Evolutionary conservation across 2,888 invertebrate genomes (phyloP).

Genomic region (Heliconius erato): DNA sequence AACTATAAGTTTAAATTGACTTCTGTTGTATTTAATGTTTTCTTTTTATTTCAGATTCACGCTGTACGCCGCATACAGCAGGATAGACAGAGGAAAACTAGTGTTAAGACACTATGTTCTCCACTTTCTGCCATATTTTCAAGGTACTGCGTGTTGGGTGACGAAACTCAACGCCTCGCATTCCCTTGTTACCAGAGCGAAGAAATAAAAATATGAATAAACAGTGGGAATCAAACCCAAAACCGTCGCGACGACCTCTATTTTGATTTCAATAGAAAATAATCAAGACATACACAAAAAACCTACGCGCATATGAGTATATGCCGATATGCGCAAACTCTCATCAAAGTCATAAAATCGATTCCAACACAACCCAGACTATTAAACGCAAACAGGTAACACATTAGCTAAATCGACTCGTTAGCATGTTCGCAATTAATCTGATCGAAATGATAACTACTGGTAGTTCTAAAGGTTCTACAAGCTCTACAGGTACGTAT

Average conservation of each 20-base stretch:
- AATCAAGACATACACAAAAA: background rate
- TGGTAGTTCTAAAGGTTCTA: slow-evolving; percentile 13
- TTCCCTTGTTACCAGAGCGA: too few relatives aligned
- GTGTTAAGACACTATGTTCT: too few relatives aligned
- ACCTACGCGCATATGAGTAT: background rate
- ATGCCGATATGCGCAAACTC: slow-evolving; percentile 7
- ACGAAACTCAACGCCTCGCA: too few relatives aligned
- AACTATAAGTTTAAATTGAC: too few relatives aligned
- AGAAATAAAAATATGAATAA: too few relatives aligned
- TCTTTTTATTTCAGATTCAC: too few relatives aligned
- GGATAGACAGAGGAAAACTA: too few relatives aligned
- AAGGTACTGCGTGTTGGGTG: too few relatives aligned
- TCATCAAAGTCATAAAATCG: slow-evolving; percentile 30
- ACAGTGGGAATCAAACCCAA: too few relatives aligned
- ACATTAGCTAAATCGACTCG: slow-evolving; percentile 37
- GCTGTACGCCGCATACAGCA: too few relatives aligned
- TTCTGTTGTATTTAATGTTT: too few relatives aligned
- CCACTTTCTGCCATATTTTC: too few relatives aligned
- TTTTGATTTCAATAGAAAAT: background rate
- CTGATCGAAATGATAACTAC: slow-evolving; percentile 35
- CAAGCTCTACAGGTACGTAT: background rate
- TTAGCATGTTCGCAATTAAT: slow-evolving; percentile 37
- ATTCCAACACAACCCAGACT: slow-evolving; percentile 32
- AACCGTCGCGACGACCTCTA: background rate
- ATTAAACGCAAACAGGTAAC: slow-evolving; percentile 34